These are phyloP conservation scores for Epsilonema sp. DNA, from an alignment of 2,888 invertebrate species.

Conservation along the genomic window DNA sequence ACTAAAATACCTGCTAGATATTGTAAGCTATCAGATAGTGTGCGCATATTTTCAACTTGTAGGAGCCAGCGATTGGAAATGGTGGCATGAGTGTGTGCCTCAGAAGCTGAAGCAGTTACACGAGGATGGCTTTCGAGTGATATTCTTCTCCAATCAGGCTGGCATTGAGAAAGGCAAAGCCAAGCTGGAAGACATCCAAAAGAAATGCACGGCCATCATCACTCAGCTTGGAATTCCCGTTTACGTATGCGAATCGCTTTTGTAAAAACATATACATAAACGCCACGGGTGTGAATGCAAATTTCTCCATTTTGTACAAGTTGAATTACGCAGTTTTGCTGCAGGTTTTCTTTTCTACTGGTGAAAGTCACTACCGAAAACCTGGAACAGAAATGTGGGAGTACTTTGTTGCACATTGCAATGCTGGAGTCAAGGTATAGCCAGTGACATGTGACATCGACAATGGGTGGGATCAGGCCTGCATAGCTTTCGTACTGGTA, in stretches of 20 bases:
- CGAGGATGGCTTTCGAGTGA: conserved; percentile 54
- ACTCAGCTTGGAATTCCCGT: conserved; percentile 52
- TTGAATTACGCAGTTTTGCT: no score
- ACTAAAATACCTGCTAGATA: conserved; percentile 64
- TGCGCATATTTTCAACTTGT: no score
- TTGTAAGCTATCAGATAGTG: conserved; percentile 41
- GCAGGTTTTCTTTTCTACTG: background rate
- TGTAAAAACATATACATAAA: no score
- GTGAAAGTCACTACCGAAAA: background rate
- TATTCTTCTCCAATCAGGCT: conserved; percentile 78
- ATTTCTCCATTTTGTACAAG: no score
- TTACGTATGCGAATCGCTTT: conserved; percentile 42
- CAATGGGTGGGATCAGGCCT: no score
- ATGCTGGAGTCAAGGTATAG: background rate
- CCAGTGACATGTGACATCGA: no score
- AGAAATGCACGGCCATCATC: conserved; percentile 55
- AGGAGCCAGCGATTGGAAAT: background rate
- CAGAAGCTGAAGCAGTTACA: conserved; percentile 45
- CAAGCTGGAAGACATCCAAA: conserved; percentile 41
- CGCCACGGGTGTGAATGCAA: no score
- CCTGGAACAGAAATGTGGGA: background rate
- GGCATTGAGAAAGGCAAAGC: conserved; percentile 41
- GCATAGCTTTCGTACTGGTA: no score
- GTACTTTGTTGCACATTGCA: background rate
- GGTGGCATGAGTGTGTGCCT: conserved; percentile 29